Evolutionary conservation across 2,888 invertebrate genomes (phyloP), one percentile per base, ranked within the genome.

Genomic region (Polietes domitor): DNA sequence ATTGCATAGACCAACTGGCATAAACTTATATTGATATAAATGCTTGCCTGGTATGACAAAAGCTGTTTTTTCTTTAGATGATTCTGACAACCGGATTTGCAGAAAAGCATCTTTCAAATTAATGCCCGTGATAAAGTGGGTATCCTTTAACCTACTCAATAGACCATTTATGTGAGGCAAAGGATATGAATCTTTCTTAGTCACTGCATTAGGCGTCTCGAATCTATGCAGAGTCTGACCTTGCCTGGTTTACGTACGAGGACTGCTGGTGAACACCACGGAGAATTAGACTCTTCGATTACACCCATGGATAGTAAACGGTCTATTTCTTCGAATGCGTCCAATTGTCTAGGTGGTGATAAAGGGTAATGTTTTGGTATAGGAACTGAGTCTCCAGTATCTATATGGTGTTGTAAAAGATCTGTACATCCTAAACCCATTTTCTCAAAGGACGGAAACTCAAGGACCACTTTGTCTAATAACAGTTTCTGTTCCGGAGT

Each of bases 271-370:
- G 37, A 75, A n/a, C 68, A 76, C 77, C 82, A 75, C 0, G 77
- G 61, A 3, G 70, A 77, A 10, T 78, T 55, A 0, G 79, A 73
- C 15, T 79, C 82, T 15, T 76, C 76, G n/a, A n/a, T n/a, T n/a
- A n/a, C n/a, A n/a, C n/a, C n/a, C n/a, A n/a, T 12, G 81, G 77
- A 37, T 15, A 37, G 37, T 9, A 82, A n/a, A n/a, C n/a, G 32
- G n/a, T 77, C 76, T 2, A 82, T 61, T 47, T 83, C 83, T 3
- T 63, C 32, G 43, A 50, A 85, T 6, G 47, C 76, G 50, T 74
- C 65, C 3, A 37, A 61, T 50, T 83, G 76, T 10, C 76, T 50
- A 3, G 83, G 80, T 12, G 83, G 83, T 0, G 77, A 84, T n/a
- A 80, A 37, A 2, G 75, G 83, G 37, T 37, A 37, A 12, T 37